Evolutionary conservation across 2,797 vertebrate species (phyloP), one percentile per base, ranked within the genome.

Genomic region (Myiotriccus ornatus): DNA sequence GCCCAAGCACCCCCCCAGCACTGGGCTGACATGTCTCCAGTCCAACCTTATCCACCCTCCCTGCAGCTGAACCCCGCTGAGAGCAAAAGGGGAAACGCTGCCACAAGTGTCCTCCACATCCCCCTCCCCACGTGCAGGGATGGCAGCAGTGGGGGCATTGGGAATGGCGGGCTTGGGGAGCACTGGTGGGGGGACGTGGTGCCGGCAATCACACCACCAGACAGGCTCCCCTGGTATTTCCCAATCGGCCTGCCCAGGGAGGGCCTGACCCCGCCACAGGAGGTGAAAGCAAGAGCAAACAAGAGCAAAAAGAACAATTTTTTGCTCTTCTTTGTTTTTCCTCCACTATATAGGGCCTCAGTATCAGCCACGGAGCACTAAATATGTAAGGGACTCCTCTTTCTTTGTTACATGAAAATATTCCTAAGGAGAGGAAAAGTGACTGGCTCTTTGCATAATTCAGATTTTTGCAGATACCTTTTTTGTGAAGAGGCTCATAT

Each of bases 21-120:
- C 39, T 24, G 28, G 34, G 43, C 44, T 43, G 34, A 9, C 4
- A 2, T n/a, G 47, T 35, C n/a, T 20, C 41, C 2, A 0, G 19
- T 35, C 34, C 60, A 55, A 35, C 37, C 28, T 25, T 5, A 1
- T 7, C 14, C 25, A 28, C 19, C 78, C 9, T 2, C 23, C 32
- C 16, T n/a, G 4, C 1, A 0, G 47, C 14, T 25, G 53, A 52
- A 10, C 18, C 28, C 46, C 2, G 0, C 1, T 18, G 24, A 82
- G 67, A 30, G 14, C 10, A 17, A 44, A 63, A 34, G 25, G 12
- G 46, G 30, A 71, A 34, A 16, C 0, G 0, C 30, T 46, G 39
- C 7, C 30, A 1, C 7, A 5, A 0, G 0, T 24, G 35, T 44
- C 41, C 25, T 25, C 55, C 47, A 37, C 17, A 0, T 59, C 44